Evolutionary conservation across 1,140 invertebrate genomes (phyloP).

Genomic region (Bombus breviceps): DNA sequence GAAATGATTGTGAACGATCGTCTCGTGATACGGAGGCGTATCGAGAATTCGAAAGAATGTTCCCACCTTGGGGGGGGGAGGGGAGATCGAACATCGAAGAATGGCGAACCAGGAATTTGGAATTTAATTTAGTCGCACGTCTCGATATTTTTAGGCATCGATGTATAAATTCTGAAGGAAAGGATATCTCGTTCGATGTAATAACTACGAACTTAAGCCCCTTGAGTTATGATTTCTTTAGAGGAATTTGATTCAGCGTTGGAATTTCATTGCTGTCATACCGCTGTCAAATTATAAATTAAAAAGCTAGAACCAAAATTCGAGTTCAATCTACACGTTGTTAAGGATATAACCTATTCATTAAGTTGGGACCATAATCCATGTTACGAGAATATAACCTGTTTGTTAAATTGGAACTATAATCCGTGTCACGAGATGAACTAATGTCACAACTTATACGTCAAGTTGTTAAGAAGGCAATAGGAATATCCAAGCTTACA

Average conservation of each 20-base stretch:
- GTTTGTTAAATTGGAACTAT: no score
- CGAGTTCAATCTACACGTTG: no score
- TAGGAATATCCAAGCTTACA: no score
- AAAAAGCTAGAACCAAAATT: no score
- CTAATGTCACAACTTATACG: no score
- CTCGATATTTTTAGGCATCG: background rate
- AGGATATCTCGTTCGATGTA: background rate
- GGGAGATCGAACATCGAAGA: background rate
- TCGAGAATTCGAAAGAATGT: background rate
- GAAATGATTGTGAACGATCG: conserved; percentile 1
- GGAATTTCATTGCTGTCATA: background rate
- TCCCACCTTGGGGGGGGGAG: rapidly evolving
- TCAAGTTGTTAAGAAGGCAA: no score
- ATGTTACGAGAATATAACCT: no score
- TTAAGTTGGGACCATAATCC: no score
- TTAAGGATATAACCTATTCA: no score
- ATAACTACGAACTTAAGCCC: background rate
- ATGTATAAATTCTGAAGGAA: background rate
- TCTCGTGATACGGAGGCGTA: background rate
- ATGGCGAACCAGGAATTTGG: background rate
- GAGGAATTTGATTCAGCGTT: background rate
- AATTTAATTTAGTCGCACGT: background rate
- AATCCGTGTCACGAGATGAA: no score
- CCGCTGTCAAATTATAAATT: no score
- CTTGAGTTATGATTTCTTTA: background rate